Base-by-base conservation (phyloP, 2,113 vertebrate genomes). In the Brienomyrus longianalis region DNA sequence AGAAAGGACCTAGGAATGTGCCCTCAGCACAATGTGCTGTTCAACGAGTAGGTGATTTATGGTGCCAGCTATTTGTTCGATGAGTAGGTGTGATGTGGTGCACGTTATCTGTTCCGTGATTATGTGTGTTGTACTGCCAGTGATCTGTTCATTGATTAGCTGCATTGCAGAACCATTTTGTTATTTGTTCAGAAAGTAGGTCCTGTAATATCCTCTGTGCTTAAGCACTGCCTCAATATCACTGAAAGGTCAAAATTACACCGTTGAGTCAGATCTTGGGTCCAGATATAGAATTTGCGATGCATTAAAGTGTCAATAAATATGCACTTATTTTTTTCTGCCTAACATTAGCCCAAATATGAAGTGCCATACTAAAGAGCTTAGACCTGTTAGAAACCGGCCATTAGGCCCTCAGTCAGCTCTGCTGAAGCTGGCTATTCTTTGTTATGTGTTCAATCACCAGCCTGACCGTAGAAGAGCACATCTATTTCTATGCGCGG, bases 1-100 rank as follows among this genome's bases (percentile, higher is more conserved):
- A 95, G 98, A 59, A 96, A 97, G 92, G 97, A 97, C 85, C 91
- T 99, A 92, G 98, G 98, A 56, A 98, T 99, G 95, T 99, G 98
- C 92, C 98, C 98, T 0, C 98, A 99, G 89, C 98, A 99, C 93
- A 99, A 99, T 0, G 98, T 99, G 88, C 93, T 99, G 31, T 99
- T 99, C 92, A 96, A 98, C 88, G 94, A 98, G 98, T 99, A 93
- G 97, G 98, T 97, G 66, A 11, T 50, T 43, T 48, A n/a, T 84
- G n/a, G 21, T 48, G 19, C 39, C 83, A 48, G 43, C 11, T 45
- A 84, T 48, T 21, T 84, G 43, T 84, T 21, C 9, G 21, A 45
- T 84, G 43, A 84, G 83, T 84, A 84, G 43, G 19, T 84, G 21
- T n/a, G 21, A 23, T 84, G 23, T 48, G 43, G 15, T 23, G 77